Evolutionary conservation across 2,888 invertebrate genomes (phyloP).

Genomic region (Eupithecia insigniata): DNA sequence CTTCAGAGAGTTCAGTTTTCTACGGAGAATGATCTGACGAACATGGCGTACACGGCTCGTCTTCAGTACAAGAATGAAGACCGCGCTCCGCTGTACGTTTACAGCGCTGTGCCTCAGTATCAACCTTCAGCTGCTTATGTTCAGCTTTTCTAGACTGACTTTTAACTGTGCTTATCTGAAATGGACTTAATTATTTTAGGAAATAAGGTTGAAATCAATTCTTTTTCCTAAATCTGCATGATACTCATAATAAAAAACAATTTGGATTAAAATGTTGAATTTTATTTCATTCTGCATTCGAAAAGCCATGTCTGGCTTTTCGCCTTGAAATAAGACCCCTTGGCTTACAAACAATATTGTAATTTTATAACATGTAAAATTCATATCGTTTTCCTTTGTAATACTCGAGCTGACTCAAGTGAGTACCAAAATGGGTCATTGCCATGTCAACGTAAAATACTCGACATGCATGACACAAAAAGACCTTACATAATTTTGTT

Average conservation of each 20-base stretch:
- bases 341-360: not conserved
- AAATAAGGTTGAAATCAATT: not conserved
- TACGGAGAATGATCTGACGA: slow-evolving; percentile 77
- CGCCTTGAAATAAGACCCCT: not conserved
- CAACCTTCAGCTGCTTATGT: slow-evolving; percentile 52
- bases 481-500: slow-evolving; percentile 22
- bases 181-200: not conserved
- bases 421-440: slow-evolving; percentile 15
- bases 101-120: slow-evolving; percentile 74
- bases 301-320: not conserved
- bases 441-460: slow-evolving; percentile 18
- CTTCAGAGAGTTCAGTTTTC: slow-evolving; percentile 86
- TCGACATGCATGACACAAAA: slow-evolving; percentile 15
- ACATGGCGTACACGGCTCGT: slow-evolving; percentile 87
- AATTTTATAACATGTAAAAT: not conserved
- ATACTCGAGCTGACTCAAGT: slow-evolving; percentile 6
- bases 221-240: not conserved
- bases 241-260: slow-evolving; percentile 13
- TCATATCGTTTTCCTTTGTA: not conserved
- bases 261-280: not conserved
- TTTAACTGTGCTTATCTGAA: slow-evolving; percentile 21
- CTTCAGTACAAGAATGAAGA: slow-evolving; percentile 86
- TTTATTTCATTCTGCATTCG: too few species aligned
- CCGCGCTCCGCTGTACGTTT: slow-evolving; percentile 86
- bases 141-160: slow-evolving; percentile 51